A percentile compares a stretch with the other conserved stretches of the same genome.
Conservation (phyloP, 2,797 vertebrate genomes). For the Melanotaenia parkinsoni region DNA sequence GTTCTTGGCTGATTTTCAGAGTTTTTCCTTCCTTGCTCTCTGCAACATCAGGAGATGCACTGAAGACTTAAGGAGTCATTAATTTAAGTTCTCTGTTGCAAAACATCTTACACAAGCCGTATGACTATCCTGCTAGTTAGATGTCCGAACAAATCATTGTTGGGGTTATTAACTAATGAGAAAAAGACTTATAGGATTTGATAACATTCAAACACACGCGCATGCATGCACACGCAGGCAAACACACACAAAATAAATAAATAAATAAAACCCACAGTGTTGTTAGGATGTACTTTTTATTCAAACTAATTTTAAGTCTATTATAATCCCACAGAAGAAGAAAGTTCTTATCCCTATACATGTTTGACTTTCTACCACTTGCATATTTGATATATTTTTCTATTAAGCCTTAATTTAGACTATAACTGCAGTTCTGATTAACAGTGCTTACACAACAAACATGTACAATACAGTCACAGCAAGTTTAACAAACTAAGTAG, state of each 20-base stretch:
- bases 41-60: constrained; percentile 4
- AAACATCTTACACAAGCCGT: constrained; percentile 2
- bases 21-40: neutral
- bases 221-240: too few species aligned
- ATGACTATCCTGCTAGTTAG: constrained; percentile 2
- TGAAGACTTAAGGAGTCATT: constrained; percentile 1
- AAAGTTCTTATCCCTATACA: neutral
- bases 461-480: neutral
- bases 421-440: neutral
- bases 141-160: constrained; percentile 6
- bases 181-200: neutral
- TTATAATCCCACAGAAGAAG: neutral
- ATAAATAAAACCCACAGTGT: too few species aligned
- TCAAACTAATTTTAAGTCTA: neutral
- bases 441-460: neutral
- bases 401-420: neutral
- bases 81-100: constrained; percentile 5
- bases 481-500: neutral
- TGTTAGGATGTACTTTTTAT: neutral
- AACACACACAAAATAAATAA: too few species aligned
- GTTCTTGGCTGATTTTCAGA: neutral
- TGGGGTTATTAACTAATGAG: neutral
- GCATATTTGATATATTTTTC: neutral
- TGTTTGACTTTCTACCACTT: too few species aligned
- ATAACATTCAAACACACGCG: too few species aligned